Base-by-base conservation (phyloP, 2,113 vertebrate species). In the Callipepla californica region DNA sequence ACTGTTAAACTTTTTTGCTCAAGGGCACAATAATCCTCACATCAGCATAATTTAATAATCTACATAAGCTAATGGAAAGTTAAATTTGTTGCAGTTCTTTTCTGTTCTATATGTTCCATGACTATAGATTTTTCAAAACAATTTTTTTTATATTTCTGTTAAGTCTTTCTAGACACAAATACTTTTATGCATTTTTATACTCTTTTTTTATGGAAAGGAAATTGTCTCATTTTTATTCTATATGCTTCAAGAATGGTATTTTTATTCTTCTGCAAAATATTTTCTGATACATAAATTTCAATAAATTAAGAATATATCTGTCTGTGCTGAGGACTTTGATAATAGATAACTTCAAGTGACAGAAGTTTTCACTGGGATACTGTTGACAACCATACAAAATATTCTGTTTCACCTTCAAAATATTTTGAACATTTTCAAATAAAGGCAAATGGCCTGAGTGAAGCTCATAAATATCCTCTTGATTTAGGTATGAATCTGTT, bases 1-100 rank as follows among this genome's bases (percentile, higher is more conserved):
- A 94, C 93, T 96, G 88, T 97, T 97, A 97, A 95, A 95, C 79
- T 96, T 97, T 96, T 97, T 93, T 94, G 87, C 94, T 97, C 94
- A 97, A 96, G 88, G 96, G 93, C 94, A 97, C 86, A 94, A 90
- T 96, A 97, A 96, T 86, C 89, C 87, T 96, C 89, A 91, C 28
- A 94, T 96, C 96, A 95, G 95, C 85, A 96, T 95, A 97, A 97
- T 97, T 96, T 97, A 95, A 95, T 97, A 77, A 96, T 94, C 89
- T 95, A 66, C 77, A 62, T 75, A 96, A 96, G 85, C 80, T 96
- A 97, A 96, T 95, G 85, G 93, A 94, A 97, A 97, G 97, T 96
- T 97, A 97, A 97, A 97, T 90, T 89, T 38, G 32, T 78, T 96
- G 69, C 87, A 95, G 95, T 96, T 92, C 63, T 91, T 75, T 93